A percentile compares a stretch with the other conserved stretches of the same genome.
These are phyloP conservation scores for Heteromormyrus szaboi DNA, from an alignment of 2,797 vertebrate species.

Conservation along the genomic window DNA sequence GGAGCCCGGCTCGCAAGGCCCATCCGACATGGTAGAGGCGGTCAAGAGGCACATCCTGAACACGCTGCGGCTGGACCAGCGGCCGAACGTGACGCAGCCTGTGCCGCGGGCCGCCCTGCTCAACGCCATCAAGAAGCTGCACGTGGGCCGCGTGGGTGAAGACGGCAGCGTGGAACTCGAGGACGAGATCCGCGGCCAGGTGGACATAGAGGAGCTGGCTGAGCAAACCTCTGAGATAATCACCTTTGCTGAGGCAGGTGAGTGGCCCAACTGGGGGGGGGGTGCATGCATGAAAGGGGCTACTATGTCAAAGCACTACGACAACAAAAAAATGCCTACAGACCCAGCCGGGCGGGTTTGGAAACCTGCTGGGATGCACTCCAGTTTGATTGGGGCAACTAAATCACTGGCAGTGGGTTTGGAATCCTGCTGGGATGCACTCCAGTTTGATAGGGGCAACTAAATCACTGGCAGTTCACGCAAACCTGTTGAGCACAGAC, in stretches of 20 bases:
- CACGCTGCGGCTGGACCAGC: constrained; percentile 70
- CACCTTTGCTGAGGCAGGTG: constrained; percentile 76
- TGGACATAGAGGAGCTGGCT: constrained; percentile 70
- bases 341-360: neutral
- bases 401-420: constrained; percentile 27
- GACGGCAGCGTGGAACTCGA: constrained; percentile 64
- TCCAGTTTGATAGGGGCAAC: neutral
- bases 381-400: neutral
- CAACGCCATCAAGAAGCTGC: constrained; percentile 64
- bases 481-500: neutral
- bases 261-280: constrained; percentile 38
- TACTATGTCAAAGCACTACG: neutral
- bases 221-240: constrained; percentile 70
- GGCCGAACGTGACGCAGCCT: constrained; percentile 73
- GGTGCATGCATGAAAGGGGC: constrained; percentile 8
- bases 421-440: neutral
- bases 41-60: constrained; percentile 83
- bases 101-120: constrained; percentile 69
- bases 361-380: neutral
- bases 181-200: constrained; percentile 63
- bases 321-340: neutral
- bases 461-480: constrained; percentile 34
- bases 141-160: constrained; percentile 68
- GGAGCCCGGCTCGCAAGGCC: constrained; percentile 46
- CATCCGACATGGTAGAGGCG: constrained; percentile 71